Conservation (phyloP, 2,113 vertebrate species). For the Ardeotis arabs region DNA sequence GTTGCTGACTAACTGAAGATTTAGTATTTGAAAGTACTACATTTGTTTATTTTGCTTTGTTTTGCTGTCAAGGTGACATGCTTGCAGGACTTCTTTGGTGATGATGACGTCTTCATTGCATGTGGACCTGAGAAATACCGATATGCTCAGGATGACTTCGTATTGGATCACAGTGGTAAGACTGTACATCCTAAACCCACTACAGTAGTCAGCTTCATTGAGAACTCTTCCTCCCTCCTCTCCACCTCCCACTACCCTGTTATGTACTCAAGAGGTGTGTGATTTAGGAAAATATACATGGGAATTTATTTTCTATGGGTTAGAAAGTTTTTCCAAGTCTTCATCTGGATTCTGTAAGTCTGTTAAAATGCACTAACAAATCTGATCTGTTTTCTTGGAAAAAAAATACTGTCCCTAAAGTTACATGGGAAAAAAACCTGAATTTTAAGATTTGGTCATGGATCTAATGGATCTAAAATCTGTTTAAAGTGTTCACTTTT, state of each 20-base stretch:
- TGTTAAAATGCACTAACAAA: background rate
- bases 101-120: slow-evolving; percentile 96
- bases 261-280: background rate
- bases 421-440: background rate
- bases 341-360: background rate
- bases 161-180: slow-evolving; percentile 97
- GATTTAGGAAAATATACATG: background rate
- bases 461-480: background rate
- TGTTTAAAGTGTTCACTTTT: background rate
- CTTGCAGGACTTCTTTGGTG: slow-evolving; percentile 98
- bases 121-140: slow-evolving; percentile 96
- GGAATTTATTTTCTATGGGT: background rate
- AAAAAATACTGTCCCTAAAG: background rate
- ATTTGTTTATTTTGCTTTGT: slow-evolving; percentile 17
- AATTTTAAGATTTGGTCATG: background rate
- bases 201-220: background rate
- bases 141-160: slow-evolving; percentile 97
- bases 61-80: slow-evolving; percentile 82
- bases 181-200: slow-evolving; percentile 35
- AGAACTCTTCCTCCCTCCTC: background rate
- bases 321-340: background rate
- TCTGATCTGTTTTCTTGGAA: background rate
- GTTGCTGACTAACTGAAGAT: background rate
- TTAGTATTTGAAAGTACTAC: background rate
- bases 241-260: fast-evolving